A percentile compares a stretch with the other conserved stretches of the same genome.
phyloP scores from a whole-genome alignment of 2,113 vertebrate genomes.

The Gopherus evgoodei region DNA sequence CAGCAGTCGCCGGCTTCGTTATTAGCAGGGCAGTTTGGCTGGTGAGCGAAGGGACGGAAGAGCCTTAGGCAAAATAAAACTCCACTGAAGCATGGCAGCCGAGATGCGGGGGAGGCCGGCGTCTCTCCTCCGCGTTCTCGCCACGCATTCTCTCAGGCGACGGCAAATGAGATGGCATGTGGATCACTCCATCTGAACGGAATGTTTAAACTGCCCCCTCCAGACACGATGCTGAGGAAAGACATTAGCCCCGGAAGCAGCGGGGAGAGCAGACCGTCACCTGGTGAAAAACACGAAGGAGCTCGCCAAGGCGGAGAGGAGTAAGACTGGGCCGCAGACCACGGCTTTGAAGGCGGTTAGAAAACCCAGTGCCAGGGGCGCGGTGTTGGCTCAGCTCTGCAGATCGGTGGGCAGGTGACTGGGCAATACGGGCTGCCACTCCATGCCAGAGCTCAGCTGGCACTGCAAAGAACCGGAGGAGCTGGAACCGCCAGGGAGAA shows the following conservation, averaged over 20 bases:
- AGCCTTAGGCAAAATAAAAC: background rate
- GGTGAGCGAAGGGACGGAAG: background rate
- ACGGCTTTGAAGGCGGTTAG: background rate
- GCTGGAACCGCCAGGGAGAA: background rate
- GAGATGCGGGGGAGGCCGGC: background rate
- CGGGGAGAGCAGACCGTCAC: fast-evolving
- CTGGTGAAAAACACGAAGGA: background rate
- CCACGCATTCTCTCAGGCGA: background rate
- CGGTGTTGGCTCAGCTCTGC: background rate
- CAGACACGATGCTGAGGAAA: background rate
- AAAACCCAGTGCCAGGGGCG: background rate
- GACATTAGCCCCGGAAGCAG: background rate
- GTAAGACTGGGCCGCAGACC: fast-evolving
- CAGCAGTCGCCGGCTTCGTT: background rate
- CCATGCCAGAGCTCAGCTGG: background rate
- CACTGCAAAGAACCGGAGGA: background rate
- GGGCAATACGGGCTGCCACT: no score
- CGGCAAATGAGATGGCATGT: fast-evolving
- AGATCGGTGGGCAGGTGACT: background rate
- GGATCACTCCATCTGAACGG: background rate
- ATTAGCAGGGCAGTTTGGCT: fast-evolving
- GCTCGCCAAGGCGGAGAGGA: background rate
- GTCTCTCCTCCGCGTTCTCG: fast-evolving
- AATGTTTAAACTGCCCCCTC: slow-evolving; percentile 45
- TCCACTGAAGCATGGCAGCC: background rate